Percentiles rank a stretch among this genome's conserved stretches.
phyloP scores from a whole-genome alignment of 2,113 vertebrate species.

The Pycnonotus jocosus region DNA sequence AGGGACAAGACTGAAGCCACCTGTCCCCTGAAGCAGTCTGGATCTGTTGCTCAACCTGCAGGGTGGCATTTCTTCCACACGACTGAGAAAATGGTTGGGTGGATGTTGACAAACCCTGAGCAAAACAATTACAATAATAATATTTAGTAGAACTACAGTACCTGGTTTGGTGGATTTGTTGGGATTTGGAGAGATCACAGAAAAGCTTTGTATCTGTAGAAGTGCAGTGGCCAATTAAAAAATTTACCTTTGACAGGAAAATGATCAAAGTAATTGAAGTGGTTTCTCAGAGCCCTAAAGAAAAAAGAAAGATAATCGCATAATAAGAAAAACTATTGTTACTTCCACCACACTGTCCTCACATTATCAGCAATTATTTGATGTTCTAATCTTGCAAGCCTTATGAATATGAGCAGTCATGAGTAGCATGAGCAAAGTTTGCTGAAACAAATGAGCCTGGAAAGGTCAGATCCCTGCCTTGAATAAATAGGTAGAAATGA shows the following conservation, averaged over 20 bases:
- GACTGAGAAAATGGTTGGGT: neutral
- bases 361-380: constrained; percentile 8
- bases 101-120: neutral
- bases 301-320: neutral
- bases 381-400: constrained; percentile 1
- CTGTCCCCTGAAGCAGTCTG: neutral
- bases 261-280: neutral
- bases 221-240: neutral
- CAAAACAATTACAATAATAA: neutral
- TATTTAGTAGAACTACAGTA: neutral
- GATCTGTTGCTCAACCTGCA: neutral
- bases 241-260: neutral
- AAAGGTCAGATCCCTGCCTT: constrained; percentile 46
- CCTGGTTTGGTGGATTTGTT: neutral
- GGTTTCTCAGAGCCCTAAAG: neutral
- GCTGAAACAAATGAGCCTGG: neutral
- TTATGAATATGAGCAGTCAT: constrained; percentile 8
- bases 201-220: neutral
- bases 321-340: neutral
- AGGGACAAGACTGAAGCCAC: neutral
- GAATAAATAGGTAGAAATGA: constrained; percentile 17
- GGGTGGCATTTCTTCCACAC: neutral
- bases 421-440: constrained; percentile 27
- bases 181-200: neutral
- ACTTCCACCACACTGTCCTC: neutral